Percentiles rank a stretch among this genome's conserved stretches.
These are phyloP conservation scores for Tenebrio molitor DNA, from an alignment of 1,140 invertebrate genomes.

Conservation along the genomic window DNA sequence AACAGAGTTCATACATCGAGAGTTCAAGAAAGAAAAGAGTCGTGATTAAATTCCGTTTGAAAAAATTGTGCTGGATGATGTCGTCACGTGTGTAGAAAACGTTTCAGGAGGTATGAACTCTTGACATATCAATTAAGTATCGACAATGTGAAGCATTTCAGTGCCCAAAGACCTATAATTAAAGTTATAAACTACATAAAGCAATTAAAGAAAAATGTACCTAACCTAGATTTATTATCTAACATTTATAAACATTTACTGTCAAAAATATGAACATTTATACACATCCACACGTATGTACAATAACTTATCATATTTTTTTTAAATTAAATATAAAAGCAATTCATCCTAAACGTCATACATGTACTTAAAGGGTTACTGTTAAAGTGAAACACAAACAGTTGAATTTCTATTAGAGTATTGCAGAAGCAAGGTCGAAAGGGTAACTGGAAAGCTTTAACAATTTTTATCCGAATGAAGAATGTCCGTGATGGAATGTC, in stretches of 20 bases:
- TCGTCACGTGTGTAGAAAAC: too few relatives aligned
- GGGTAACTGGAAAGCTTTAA: background rate
- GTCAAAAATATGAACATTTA: slow-evolving; percentile 59
- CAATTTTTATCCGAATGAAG: background rate
- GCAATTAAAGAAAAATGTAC: slow-evolving; percentile 35
- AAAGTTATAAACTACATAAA: slow-evolving; percentile 36
- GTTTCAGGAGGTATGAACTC: background rate
- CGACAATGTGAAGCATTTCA: slow-evolving; percentile 56
- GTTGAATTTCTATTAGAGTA: too few relatives aligned
- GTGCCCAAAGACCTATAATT: slow-evolving; percentile 49
- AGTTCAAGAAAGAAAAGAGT: background rate
- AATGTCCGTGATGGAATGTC: slow-evolving; percentile 9
- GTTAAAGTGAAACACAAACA: too few relatives aligned
- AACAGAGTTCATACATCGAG: slow-evolving; percentile 6
- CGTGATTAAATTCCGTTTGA: slow-evolving; percentile 1
- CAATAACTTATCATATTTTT: slow-evolving; percentile 21
- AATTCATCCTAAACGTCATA: slow-evolving; percentile 7
- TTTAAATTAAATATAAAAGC: slow-evolving; percentile 7
- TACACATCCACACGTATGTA: slow-evolving; percentile 56
- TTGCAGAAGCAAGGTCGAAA: slow-evolving; percentile 6
- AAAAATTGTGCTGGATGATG: slow-evolving; percentile 7
- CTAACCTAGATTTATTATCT: slow-evolving; percentile 44
- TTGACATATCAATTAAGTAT: slow-evolving; percentile 21
- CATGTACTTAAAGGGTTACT: too few relatives aligned
- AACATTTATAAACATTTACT: slow-evolving; percentile 58